Evolutionary conservation across 2,888 invertebrate genomes (phyloP), one percentile per base, ranked within the genome.

Genomic region (Chloroclysta siterata): DNA sequence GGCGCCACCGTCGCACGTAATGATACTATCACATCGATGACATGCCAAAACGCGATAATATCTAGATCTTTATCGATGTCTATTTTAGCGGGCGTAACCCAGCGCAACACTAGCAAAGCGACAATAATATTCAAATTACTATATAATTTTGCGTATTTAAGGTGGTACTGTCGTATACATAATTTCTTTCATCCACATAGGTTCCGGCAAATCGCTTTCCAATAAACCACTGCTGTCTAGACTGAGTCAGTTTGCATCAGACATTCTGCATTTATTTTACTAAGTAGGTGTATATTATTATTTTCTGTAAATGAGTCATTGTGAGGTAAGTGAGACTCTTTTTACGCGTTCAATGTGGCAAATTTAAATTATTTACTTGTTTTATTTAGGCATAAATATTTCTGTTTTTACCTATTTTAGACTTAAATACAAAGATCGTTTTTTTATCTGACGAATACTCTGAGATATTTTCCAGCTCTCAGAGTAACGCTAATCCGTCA

Each of bases 21-120:
- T 79, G 84, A 87, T 85, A 71, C 82, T 84, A 87, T 89, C 88
- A 76, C 80, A 80, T 80, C 86, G 88, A 86, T 87, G 87, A 87
- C 87, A 87, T 81, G 87, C 88, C 87, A 87, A 88, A 85, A 82
- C 73, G 76, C 77, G 72, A 75, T 73, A 72, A 75, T 73, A 72
- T 73, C 61, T 71, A 63, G 81, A 81, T 80, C 64, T 72, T 76
- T 82, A 84, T 88, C 87, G 84, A 87, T 78, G 68, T 78, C 80
- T 78, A 80, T 79, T 80, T 75, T 73, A 72, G 71, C 72, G 64
- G 14, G 28, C 48, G 28, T 13, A 66, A 75, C 69, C 63, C 84
- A 76, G 60, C 53, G 22, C 53, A 53, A 41, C 85, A 81, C 84
- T 85, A 81, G 68, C 60, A 53, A 39, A 36, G 42, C 44, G 13